Evolutionary conservation across 2,888 invertebrate genomes (phyloP).

Genomic region (Octodonta nipae): DNA sequence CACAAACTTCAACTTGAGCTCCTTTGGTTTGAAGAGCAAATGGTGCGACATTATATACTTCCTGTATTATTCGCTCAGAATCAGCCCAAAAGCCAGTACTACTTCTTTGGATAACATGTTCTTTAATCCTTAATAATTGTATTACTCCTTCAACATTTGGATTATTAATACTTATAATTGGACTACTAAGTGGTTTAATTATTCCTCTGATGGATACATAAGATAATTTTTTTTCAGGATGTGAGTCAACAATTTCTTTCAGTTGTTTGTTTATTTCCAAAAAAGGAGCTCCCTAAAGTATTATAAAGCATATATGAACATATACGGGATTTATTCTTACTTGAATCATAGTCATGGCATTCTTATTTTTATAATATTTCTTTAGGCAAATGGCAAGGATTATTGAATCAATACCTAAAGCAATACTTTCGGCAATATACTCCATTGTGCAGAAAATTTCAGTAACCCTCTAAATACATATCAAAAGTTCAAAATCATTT

Average conservation of each 20-base stretch:
- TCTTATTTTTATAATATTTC: conserved; percentile 62
- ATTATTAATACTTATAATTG: conserved; percentile 61
- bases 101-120: conserved; percentile 69
- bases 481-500: no score
- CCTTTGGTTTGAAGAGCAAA: conserved; percentile 55
- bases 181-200: conserved; percentile 61
- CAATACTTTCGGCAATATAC: conserved; percentile 60
- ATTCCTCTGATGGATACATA: conserved; percentile 65
- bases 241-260: conserved; percentile 46
- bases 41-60: conserved; percentile 66
- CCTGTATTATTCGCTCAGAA: conserved; percentile 63
- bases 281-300: conserved; percentile 51
- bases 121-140: conserved; percentile 65
- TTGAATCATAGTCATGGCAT: conserved; percentile 55
- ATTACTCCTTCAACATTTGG: conserved; percentile 63
- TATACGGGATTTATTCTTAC: no score
- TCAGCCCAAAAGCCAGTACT: conserved; percentile 81
- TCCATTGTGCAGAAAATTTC: conserved; percentile 62
- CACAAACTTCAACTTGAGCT: conserved; percentile 57
- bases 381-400: conserved; percentile 61
- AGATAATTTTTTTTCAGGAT: conserved; percentile 50
- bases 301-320: not conserved
- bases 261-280: conserved; percentile 52
- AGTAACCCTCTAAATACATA: no score
- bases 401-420: conserved; percentile 60